Evolutionary conservation across 1,140 invertebrate genomes (phyloP), one percentile per base, ranked within the genome.

Genomic region (Drosophila sulfurigaster): DNA sequence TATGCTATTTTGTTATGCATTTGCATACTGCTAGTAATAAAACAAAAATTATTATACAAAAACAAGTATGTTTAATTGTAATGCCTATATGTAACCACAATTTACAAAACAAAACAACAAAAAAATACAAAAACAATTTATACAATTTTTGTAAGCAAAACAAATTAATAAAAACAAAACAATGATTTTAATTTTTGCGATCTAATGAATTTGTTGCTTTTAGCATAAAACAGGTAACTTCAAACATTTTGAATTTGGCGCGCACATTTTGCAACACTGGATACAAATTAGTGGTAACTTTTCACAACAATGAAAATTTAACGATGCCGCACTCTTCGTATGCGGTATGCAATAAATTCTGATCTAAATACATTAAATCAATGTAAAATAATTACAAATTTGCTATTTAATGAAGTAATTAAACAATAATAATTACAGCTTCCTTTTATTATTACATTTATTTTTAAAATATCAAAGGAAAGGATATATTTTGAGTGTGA

Each of bases 121-220:
- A 41, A 74, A 25, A 25, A 25, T 25, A 25, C 20, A 25, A 25
- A 25, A 78, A 67, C 43, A 15, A 71, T 83, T 85, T 83, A 78
- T 83, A 83, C 81, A 81, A 74, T 49, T 83, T 82, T 83, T 83
- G 81, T 83, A 74, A 69, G 56, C 20, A 74, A 83, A 85, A 77
- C 72, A 73, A 80, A 72, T 71, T 56, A 83, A 83, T 70, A 52
- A 83, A 79, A 75, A 81, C 78, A 82, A 72, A 63, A 43, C 51
- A 79, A 75, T 78, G 75, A 82, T 78, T 82, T 81, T 82, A 82
- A 62, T 41, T 16, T 38, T 16, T 54, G 63, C 64, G 73, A 60
- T 43, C 65, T 64, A 79, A 59, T 68, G 59, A 63, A 70, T 49
- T 20, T 13, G 43, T 65, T 32, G 4, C 8, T n/a, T 45, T 20